Percentiles rank a stretch among this genome's conserved stretches.
Evolutionary conservation across 2,113 vertebrate genomes (phyloP).

Genomic region (Semnornis frantzii): DNA sequence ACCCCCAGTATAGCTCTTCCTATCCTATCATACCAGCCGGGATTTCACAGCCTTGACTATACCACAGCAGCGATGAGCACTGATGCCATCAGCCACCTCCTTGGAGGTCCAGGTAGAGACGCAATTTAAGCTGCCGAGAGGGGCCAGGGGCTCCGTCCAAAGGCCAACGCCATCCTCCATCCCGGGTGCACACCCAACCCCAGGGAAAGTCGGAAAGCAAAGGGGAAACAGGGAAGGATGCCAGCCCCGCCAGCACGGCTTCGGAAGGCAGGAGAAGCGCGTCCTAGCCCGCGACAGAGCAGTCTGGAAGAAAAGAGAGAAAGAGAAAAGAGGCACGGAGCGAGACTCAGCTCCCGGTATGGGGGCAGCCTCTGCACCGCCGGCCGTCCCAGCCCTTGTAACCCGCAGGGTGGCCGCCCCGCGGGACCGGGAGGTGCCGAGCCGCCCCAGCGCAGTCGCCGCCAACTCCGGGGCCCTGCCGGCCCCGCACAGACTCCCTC

Average conservation of each 20-base stretch:
- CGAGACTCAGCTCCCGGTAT: background rate
- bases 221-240: background rate
- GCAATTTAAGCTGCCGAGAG: fast-evolving
- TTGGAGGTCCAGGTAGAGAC: background rate
- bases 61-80: fast-evolving
- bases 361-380: background rate
- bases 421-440: background rate
- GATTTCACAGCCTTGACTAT: background rate
- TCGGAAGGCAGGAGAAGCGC: background rate
- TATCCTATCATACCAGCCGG: background rate
- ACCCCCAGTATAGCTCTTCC: fast-evolving
- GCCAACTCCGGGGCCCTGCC: background rate
- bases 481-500: background rate
- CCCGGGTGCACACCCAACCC: background rate
- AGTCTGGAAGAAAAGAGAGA: conserved; percentile 49
- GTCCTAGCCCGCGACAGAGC: conserved; percentile 16
- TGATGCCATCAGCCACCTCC: background rate
- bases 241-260: background rate
- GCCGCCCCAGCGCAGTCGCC: background rate
- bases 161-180: background rate
- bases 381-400: background rate
- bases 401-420: background rate
- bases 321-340: conserved; percentile 1
- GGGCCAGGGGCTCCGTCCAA: background rate
- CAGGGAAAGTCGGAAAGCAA: background rate